Base-by-base conservation (phyloP, 2,888 invertebrate genomes). In the Epiblema foenella region DNA sequence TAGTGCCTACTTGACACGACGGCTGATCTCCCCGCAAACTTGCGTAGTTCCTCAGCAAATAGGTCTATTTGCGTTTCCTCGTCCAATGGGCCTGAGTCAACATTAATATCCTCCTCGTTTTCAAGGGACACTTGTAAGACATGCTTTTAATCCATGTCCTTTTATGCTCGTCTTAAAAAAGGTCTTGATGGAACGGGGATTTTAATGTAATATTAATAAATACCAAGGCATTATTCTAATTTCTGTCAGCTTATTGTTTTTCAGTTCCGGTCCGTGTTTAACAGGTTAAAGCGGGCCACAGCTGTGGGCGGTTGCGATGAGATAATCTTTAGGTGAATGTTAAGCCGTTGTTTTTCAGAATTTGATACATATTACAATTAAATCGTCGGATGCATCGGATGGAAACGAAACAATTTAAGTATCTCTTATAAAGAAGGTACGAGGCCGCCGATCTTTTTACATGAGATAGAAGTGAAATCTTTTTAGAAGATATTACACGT, bases 41-140 rank as follows among this genome's bases (percentile, higher is more conserved):
- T 77, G 73, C 76, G 78, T 80, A 83, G 83, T 80, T 81, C 85
- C 81, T 84, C 73, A 39, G 79, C 80, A 87, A 86, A 89, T 82
- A 88, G 56, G 68, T 69, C 71, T 89, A 84, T 89, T 89, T 89
- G 83, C 83, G 74, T 81, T 80, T 72, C 81, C 78, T 76, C 77
- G 80, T 80, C 83, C 83, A 75, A 74, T 69, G 81, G 81, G 80
- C 85, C 88, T 87, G 75, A 77, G 83, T 82, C 85, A 90, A 90
- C 81, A 88, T 81, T 83, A 87, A 89, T 88, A 88, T 87, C 83
- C 84, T 77, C 77, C 78, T 78, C 77, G 78, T 78, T 80, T 81
- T 71, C 70, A 75, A 79, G 80, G 78, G 75, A 78, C 79, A 78
- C 80, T 84, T 81, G 78, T 80, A 73, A 75, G 76, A 74, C 62